Evolutionary conservation across 2,888 invertebrate species (phyloP).

Genomic region (Cosmia trapezina): DNA sequence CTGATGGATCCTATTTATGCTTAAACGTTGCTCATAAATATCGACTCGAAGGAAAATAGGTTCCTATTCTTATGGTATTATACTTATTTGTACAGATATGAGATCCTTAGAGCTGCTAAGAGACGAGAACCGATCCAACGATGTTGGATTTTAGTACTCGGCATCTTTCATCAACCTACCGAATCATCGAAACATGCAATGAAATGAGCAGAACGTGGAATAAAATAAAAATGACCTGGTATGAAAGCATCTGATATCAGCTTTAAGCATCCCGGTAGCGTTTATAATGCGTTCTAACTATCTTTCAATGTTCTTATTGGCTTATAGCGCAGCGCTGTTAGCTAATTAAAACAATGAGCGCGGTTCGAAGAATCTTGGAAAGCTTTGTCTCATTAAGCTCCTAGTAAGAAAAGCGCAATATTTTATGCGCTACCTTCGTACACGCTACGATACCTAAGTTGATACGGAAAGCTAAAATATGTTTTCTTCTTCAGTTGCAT

Average conservation of each 20-base stretch:
- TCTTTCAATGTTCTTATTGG: background rate
- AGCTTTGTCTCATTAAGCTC: background rate
- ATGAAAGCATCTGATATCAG: background rate
- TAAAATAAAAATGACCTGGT: background rate
- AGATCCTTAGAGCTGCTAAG: background rate
- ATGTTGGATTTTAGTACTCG: background rate
- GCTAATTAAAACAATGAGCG: background rate
- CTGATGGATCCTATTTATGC: slow-evolving; percentile 18
- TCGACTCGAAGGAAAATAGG: background rate
- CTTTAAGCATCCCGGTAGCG: background rate
- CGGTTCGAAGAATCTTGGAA: background rate
- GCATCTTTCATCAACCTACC: background rate
- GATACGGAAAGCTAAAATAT: background rate
- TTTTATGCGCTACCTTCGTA: background rate
- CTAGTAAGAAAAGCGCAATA: background rate
- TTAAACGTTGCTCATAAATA: slow-evolving; percentile 32
- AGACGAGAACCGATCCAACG: background rate
- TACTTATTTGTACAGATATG: background rate
- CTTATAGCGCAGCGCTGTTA: background rate
- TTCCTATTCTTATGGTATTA: background rate
- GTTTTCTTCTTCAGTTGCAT: background rate
- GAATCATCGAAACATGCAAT: background rate
- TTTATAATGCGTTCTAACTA: background rate
- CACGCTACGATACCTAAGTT: background rate
- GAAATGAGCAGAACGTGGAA: background rate